Percentiles rank a stretch among this genome's conserved stretches.
phyloP scores from a whole-genome alignment of 1,140 invertebrate genomes.

The Drosophila teissieri region DNA sequence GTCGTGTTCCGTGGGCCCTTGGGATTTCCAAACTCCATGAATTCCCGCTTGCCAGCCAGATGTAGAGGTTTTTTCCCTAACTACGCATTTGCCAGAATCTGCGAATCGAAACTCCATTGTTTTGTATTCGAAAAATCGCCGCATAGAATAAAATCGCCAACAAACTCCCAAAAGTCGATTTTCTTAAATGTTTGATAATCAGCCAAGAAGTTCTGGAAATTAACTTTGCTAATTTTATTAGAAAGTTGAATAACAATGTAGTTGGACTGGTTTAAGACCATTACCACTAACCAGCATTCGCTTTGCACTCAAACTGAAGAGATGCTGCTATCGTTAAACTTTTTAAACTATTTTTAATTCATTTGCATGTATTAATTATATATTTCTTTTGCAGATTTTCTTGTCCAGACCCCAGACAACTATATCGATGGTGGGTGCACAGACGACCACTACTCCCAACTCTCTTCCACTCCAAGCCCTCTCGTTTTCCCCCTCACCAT shows the following conservation, averaged over 20 bases:
- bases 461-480: slow-evolving; percentile 71
- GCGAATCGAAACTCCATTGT: slow-evolving; percentile 2
- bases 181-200: no score
- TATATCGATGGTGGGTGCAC: slow-evolving; percentile 64
- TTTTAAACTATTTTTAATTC: no score
- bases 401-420: slow-evolving; percentile 6
- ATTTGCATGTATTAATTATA: not conserved
- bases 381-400: slow-evolving; percentile 39
- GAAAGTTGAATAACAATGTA: no score
- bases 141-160: no score
- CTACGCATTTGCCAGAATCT: slow-evolving; percentile 12
- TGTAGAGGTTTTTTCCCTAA: slow-evolving; percentile 5
- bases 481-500: slow-evolving; percentile 20
- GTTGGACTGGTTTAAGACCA: no score
- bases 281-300: no score
- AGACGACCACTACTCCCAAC: slow-evolving; percentile 38
- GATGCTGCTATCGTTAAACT: no score
- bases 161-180: no score
- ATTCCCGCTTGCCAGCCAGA: not conserved
- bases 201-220: no score
- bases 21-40: slow-evolving; percentile 19
- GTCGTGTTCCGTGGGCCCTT: not conserved
- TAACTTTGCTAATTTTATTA: no score
- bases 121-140: not conserved
- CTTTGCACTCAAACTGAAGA: no score